Percentiles rank a stretch among this genome's conserved stretches.
phyloP scores from a whole-genome alignment of 2,113 vertebrate species.

The Lasiurus borealis region DNA sequence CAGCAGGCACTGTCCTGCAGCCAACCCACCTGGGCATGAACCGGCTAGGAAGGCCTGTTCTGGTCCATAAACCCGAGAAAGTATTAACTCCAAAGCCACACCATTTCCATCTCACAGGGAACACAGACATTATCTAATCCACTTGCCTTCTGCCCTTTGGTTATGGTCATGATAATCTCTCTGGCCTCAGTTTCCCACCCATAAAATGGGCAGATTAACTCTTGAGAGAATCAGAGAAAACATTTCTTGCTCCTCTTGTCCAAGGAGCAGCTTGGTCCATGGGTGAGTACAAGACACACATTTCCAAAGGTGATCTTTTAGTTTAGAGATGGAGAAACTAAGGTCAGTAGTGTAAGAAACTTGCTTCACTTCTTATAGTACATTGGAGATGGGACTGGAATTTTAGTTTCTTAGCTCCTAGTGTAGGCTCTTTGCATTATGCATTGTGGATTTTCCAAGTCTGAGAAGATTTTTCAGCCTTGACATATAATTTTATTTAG shows the following conservation, averaged over 20 bases:
- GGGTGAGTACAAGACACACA: not conserved
- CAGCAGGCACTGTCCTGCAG: not conserved
- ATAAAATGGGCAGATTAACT: not conserved
- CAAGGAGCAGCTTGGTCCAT: not conserved
- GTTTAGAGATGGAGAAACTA: not conserved
- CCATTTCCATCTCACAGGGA: not conserved
- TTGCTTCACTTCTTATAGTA: not conserved
- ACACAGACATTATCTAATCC: not conserved
- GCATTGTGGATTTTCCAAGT: not conserved
- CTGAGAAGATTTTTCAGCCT: not conserved
- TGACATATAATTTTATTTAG: not conserved
- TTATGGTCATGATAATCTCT: not conserved
- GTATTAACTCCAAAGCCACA: not conserved
- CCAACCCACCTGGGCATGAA: not conserved
- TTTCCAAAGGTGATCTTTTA: not conserved
- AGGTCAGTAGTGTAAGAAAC: not conserved
- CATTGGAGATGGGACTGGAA: not conserved
- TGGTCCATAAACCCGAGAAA: not conserved
- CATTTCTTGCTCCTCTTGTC: not conserved
- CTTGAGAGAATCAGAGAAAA: not conserved
- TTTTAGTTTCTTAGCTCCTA: constrained; percentile 41
- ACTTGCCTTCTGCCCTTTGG: not conserved
- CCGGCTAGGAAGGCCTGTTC: too few relatives aligned
- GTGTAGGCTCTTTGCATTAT: not conserved
- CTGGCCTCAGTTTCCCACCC: not conserved